Conservation (phyloP, 1,140 invertebrate species). For the Drosophila suzukii region DNA sequence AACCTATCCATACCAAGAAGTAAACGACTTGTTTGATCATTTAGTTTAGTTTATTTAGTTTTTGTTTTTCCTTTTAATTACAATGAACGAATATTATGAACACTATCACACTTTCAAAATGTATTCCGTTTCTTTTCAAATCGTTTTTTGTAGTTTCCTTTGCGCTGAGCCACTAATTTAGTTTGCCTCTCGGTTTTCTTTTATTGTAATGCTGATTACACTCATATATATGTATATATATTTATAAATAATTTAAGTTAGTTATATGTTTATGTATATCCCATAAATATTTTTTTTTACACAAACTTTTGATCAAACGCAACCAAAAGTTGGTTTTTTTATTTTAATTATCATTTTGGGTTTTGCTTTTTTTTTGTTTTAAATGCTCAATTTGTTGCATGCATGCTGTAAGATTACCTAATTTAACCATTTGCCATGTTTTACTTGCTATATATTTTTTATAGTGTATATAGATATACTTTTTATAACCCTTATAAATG, state of each 20-base stretch:
- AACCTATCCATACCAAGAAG: too few relatives aligned
- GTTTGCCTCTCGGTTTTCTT: conserved; percentile 45
- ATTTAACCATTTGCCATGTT: conserved; percentile 61
- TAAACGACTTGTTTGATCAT: conserved; percentile 8
- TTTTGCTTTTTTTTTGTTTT: conserved; percentile 42
- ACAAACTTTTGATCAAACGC: conserved; percentile 77
- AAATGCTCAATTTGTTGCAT: conserved; percentile 77
- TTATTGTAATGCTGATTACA: conserved; percentile 75
- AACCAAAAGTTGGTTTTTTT: conserved; percentile 69
- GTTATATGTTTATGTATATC: conserved; percentile 62
- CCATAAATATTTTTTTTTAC: conserved; percentile 63
- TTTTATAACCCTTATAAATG: conserved; percentile 69
- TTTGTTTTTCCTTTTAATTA: conserved; percentile 66
- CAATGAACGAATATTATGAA: conserved; percentile 82
- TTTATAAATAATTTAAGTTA: conserved; percentile 66
- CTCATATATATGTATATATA: conserved; percentile 63
- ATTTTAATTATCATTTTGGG: conserved; percentile 17
- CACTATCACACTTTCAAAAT: conserved; percentile 82
- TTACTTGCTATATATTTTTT: conserved; percentile 48
- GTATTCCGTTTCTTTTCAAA: conserved; percentile 46
- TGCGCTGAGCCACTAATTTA: conserved; percentile 70
- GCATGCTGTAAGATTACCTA: conserved; percentile 59
- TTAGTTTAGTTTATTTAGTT: conserved; percentile 59
- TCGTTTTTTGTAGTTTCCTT: conserved; percentile 38
- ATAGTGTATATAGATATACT: conserved; percentile 46